These are phyloP conservation scores for Polyergus mexicanus DNA, from an alignment of 1,140 invertebrate species.

Conservation along the genomic window DNA sequence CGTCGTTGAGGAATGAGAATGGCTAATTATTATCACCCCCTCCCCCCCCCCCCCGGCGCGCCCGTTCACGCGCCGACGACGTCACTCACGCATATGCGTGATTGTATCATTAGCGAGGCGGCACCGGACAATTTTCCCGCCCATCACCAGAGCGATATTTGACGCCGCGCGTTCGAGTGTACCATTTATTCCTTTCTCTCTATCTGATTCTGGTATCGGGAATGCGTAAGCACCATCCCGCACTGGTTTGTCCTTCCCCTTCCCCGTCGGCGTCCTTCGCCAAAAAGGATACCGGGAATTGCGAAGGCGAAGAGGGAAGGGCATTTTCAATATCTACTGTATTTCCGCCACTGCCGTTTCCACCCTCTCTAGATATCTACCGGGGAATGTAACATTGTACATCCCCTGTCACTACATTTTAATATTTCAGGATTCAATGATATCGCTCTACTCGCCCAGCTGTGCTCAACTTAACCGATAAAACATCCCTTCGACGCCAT, in stretches of 20 bases:
- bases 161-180: constrained; percentile 24
- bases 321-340: constrained; percentile 83
- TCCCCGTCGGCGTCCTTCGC: background rate
- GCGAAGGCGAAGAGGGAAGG: constrained; percentile 75
- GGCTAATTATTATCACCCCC: constrained; percentile 59
- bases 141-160: constrained; percentile 47
- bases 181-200: constrained; percentile 6
- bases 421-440: constrained; percentile 79
- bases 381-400: constrained; percentile 73
- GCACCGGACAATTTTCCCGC: constrained; percentile 46
- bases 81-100: background rate
- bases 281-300: constrained; percentile 72
- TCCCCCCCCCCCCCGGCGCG: background rate
- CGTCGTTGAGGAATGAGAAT: constrained; percentile 50
- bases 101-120: constrained; percentile 48
- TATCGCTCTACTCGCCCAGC: constrained; percentile 59
- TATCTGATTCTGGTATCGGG: constrained; percentile 2
- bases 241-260: too few species aligned
- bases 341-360: constrained; percentile 80
- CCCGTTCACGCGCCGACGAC: background rate
- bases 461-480: constrained; percentile 67
- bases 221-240: too few species aligned
- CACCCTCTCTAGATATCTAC: constrained; percentile 68
- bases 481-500: constrained; percentile 52
- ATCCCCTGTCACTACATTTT: constrained; percentile 76